A percentile compares a stretch with the other conserved stretches of the same genome.
Conservation (phyloP, 2,888 invertebrate species). For the Acronicta psi region DNA sequence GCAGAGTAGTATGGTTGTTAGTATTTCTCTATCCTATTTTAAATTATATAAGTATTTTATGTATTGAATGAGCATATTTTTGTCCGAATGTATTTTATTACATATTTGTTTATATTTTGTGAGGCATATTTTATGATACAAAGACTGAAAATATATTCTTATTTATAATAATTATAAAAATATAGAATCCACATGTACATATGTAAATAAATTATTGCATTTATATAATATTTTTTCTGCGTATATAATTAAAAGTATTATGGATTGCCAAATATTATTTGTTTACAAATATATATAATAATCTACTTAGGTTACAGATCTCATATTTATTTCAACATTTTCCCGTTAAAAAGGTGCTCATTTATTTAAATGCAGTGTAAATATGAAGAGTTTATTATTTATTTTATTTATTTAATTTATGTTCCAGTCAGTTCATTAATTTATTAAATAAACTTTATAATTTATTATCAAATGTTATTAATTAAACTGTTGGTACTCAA, state of each 20-base stretch:
- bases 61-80: slow-evolving; percentile 49
- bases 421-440: slow-evolving; percentile 52
- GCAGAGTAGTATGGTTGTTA: slow-evolving; percentile 41
- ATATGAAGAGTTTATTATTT: slow-evolving; percentile 64
- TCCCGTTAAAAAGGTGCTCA: slow-evolving; percentile 46
- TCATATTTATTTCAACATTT: slow-evolving; percentile 67
- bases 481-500: slow-evolving; percentile 81
- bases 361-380: slow-evolving; percentile 67
- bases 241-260: slow-evolving; percentile 61
- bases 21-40: slow-evolving; percentile 30
- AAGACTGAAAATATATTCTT: slow-evolving; percentile 52
- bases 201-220: slow-evolving; percentile 75
- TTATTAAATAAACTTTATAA: slow-evolving; percentile 59
- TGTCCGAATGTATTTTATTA: slow-evolving; percentile 37
- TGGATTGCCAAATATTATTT: slow-evolving; percentile 60
- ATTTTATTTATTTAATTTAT: slow-evolving; percentile 48
- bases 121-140: slow-evolving; percentile 44
- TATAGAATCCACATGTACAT: slow-evolving; percentile 64
- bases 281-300: slow-evolving; percentile 58
- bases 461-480: slow-evolving; percentile 75
- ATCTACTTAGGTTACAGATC: slow-evolving; percentile 66
- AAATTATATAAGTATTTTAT: slow-evolving; percentile 49
- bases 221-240: slow-evolving; percentile 69
- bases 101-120: slow-evolving; percentile 47
- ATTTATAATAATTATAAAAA: slow-evolving; percentile 57